Evolutionary conservation across 2,888 invertebrate genomes (phyloP), one percentile per base, ranked within the genome.

Genomic region (Xanthorhoe designata): DNA sequence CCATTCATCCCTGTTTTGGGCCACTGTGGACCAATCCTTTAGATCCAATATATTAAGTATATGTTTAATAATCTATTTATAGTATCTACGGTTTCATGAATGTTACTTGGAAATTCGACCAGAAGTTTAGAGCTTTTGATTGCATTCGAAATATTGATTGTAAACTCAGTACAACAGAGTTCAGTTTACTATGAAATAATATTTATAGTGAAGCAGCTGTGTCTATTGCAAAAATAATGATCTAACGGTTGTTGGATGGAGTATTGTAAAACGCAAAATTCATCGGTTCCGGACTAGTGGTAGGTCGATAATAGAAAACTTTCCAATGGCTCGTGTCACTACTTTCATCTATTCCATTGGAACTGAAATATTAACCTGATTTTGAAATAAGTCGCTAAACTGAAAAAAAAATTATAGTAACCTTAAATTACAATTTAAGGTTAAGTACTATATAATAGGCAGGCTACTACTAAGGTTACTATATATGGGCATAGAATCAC

Each of bases 201-300:
- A 32, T 61, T 54, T 15, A 8, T 3, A 51, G 24, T 62, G 59
- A 51, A 24, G 7, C 13, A 50, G 47, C 42, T 32, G 50, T 17
- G 35, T 49, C 18, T 49, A 55, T 42, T 62, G 54, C 63, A 19
- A 56, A 54, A 62, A 55, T 56, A 60, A 61, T 55, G 24, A 38
- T 18, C 18, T 59, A 72, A 74, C 72, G 69, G 74, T 71, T 53
- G 24, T 18, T 62, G 62, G 61, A 61, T 62, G 62, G 61, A 61
- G 66, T 70, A 70, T 68, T 66, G 62, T 57, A 63, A 59, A 66
- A 49, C 65, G 59, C 54, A 61, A 71, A 59, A 66, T 64, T 63
- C 57, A 60, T 70, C 53, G 7, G 67, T 72, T 70, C 66, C 61
- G 61, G 69, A 42, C 54, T 58, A 57, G 50, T 18, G 32, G 56